Percentiles rank a stretch among this genome's conserved stretches.
Conservation (phyloP, 2,888 invertebrate genomes). For the Cosmia trapezina region DNA sequence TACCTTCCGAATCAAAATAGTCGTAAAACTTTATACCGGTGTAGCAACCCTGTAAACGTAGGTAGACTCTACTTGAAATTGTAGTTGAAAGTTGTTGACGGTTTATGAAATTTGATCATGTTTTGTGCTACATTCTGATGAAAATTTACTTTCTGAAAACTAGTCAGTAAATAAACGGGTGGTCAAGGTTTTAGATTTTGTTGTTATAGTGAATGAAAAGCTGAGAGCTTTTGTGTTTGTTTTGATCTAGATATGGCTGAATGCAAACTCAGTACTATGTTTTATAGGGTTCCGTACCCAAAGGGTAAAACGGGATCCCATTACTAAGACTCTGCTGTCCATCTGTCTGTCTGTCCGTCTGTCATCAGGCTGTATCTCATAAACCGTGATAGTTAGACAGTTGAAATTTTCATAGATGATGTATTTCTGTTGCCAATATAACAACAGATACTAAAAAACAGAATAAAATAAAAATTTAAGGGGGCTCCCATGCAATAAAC, state of each 20-base stretch:
- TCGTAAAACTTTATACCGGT: background rate
- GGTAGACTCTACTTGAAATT: conserved; percentile 46
- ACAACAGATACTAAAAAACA: too few relatives aligned
- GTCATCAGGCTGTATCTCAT: too few relatives aligned
- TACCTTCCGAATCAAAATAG: background rate
- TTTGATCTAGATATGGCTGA: background rate
- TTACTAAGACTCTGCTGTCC: too few relatives aligned
- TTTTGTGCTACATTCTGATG: conserved; percentile 54
- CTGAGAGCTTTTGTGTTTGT: conserved; percentile 25
- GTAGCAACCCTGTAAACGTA: conserved; percentile 51
- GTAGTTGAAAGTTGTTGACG: conserved; percentile 65
- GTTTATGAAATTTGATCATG: conserved; percentile 66
- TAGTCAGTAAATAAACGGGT: conserved; percentile 36
- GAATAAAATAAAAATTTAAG: too few relatives aligned
- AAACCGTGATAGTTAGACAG: too few relatives aligned
- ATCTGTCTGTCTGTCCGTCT: too few relatives aligned
- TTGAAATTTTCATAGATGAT: too few relatives aligned
- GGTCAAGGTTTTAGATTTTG: conserved; percentile 33
- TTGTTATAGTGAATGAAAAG: background rate
- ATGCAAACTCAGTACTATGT: background rate
- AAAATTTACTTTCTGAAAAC: conserved; percentile 44
- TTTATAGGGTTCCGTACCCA: too few relatives aligned
- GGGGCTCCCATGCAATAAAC: too few relatives aligned
- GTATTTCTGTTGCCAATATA: too few relatives aligned
- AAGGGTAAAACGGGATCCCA: too few relatives aligned